Percentiles rank a stretch among this genome's conserved stretches.
Conservation (phyloP, 30 jellyfish, hydroid and myxozoan species). For the Hydractinia symbiolongicarpus region DNA sequence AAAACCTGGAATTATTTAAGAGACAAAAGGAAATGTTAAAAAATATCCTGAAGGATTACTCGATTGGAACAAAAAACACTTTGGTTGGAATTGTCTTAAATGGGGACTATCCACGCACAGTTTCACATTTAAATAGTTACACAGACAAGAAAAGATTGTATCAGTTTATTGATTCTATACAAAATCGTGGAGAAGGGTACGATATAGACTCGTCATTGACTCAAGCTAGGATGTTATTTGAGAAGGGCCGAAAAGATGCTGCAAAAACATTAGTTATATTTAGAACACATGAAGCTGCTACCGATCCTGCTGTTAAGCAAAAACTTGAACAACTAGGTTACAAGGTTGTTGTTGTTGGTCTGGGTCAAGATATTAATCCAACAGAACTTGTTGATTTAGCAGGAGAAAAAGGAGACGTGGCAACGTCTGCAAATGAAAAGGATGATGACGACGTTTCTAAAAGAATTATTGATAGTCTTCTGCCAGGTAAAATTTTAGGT, state of each 20-base stretch:
- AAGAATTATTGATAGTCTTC: neutral
- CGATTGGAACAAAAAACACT: neutral
- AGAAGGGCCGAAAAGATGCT: neutral
- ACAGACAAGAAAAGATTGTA: neutral
- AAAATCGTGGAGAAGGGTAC: neutral
- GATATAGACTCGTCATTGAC: neutral
- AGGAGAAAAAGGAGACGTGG: neutral
- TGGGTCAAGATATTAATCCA: slow-evolving; percentile 23
- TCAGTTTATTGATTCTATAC: neutral
- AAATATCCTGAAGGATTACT: neutral
- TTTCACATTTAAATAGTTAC: neutral
- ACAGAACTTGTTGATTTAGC: neutral
- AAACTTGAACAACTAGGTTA: neutral
- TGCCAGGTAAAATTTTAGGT: too few species aligned
- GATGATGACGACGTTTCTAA: slow-evolving; percentile 5
- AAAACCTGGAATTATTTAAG: neutral
- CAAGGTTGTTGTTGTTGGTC: slow-evolving; percentile 36
- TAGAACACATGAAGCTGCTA: slow-evolving; percentile 4
- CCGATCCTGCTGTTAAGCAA: neutral
- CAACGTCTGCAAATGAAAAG: neutral
- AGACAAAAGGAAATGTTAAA: neutral
- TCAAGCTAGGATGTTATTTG: neutral
- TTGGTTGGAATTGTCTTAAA: neutral
- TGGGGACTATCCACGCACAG: neutral
- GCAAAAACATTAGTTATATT: neutral